These are phyloP conservation scores for Harpalus rubripes DNA, from an alignment of 2,888 invertebrate genomes.

Conservation along the genomic window DNA sequence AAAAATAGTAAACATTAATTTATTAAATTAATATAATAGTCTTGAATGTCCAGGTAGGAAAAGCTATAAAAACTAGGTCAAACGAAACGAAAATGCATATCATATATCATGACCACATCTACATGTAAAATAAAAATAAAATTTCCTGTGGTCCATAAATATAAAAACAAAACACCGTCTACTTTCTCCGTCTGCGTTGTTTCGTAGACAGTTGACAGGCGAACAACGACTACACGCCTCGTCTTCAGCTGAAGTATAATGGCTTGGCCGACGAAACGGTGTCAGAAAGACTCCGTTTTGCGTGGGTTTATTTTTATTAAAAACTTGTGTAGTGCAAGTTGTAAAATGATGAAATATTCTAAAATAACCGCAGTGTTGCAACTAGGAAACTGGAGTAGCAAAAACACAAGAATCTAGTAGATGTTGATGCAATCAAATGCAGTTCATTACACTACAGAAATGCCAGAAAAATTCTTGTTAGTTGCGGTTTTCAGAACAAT, in stretches of 20 bases:
- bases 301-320: conserved; percentile 30
- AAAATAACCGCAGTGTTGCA: conserved; percentile 33
- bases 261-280: conserved; percentile 24
- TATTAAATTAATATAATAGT: neutral
- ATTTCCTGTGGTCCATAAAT: conserved; percentile 5
- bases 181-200: conserved; percentile 17
- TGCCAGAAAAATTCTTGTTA: neutral
- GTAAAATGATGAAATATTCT: conserved; percentile 31
- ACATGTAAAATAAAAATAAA: conserved; percentile 13
- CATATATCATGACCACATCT: neutral
- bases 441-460: neutral
- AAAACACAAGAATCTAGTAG: neutral
- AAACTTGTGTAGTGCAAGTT: neutral
- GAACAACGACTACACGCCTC: conserved; percentile 6
- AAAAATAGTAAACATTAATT: neutral
- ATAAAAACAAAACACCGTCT: conserved; percentile 28
- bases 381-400: conserved; percentile 25
- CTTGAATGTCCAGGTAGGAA: neutral
- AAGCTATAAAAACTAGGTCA: neutral
- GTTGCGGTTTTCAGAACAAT: neutral
- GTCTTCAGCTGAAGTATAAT: neutral
- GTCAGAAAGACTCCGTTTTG: conserved; percentile 22
- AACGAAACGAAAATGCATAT: conserved; percentile 6
- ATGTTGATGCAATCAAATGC: neutral
- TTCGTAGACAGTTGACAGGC: conserved; percentile 11